Base-by-base conservation (phyloP, 2,113 vertebrate species). In the Saguinus imperator region DNA sequence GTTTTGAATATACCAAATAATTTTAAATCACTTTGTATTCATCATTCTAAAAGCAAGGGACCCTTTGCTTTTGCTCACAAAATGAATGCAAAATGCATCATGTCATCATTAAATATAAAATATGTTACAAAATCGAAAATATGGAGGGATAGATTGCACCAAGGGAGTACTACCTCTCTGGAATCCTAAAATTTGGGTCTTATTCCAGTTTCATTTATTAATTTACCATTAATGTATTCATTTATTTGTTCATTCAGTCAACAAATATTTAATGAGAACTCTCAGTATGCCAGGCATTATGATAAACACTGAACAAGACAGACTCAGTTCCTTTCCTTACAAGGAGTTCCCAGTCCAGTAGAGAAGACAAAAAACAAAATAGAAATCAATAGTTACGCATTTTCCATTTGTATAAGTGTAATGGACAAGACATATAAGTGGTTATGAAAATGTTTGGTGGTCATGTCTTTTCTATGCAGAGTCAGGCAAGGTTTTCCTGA, bases 21-120 rank as follows among this genome's bases (percentile, higher is more conserved):
- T 89, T 94, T 93, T 94, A 77, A 94, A 94, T 92, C 70, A 87
- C 81, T 86, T 87, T 93, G 32, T 84, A 87, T 83, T 86, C 91
- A 57, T 96, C 79, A 97, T 93, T 80, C 70, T 73, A 77, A 89
- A 97, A 89, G 66, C 50, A 89, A 93, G 45, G 50, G 48, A 89
- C 68, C 50, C 96, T 95, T 93, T 89, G 73, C 83, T 55, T 94
- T 94, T 96, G 92, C 86, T 95, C 4, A 35, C 66, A 96, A 76
- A 83, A 88, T 70, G 82, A 96, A 40, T 73, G 75, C 98, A 91
- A 96, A 96, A 80, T 94, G 57, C 48, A 87, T 91, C 40, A 86
- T 90, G 94, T 61, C n/a, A 37, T 93, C 95, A 92, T 98, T 96
- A 98, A 98, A 97, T 95, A 27, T 61, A 95, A 98, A 97, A 45